phyloP scores from a whole-genome alignment of 1,140 invertebrate genomes.

The Scaptomyza pallida region DNA sequence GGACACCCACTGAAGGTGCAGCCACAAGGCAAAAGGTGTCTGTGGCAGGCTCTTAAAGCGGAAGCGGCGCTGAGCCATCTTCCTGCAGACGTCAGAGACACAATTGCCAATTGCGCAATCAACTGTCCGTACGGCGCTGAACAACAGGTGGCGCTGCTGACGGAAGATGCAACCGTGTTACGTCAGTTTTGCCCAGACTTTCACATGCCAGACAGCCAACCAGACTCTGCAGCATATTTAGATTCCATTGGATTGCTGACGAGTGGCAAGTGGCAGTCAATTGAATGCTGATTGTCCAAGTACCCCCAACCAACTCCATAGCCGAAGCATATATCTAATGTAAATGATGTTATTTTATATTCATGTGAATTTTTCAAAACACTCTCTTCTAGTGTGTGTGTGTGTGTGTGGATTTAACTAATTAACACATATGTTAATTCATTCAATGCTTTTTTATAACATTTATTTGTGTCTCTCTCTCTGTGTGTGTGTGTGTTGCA shows the following conservation, averaged over 20 bases:
- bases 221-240: neutral
- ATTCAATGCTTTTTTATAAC: constrained; percentile 42
- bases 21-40: neutral
- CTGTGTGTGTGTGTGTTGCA: constrained; percentile 25
- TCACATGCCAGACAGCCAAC: constrained; percentile 12
- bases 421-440: constrained; percentile 73
- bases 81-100: constrained; percentile 49
- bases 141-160: constrained; percentile 16
- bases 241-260: neutral
- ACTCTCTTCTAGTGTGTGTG: constrained; percentile 10
- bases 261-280: constrained; percentile 1
- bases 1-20: constrained; percentile 5
- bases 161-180: constrained; percentile 69
- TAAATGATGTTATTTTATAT: constrained; percentile 64
- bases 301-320: constrained; percentile 9
- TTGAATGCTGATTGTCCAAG: constrained; percentile 5
- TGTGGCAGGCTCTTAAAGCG: constrained; percentile 36
- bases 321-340: constrained; percentile 4
- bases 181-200: constrained; percentile 52
- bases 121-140: constrained; percentile 45
- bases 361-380: constrained; percentile 70
- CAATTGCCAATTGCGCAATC: constrained; percentile 72
- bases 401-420: constrained; percentile 39
- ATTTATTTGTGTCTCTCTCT: constrained; percentile 41
- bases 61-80: constrained; percentile 58